Evolutionary conservation across 2,888 invertebrate species (phyloP).

Genomic region (Drosophila macrospina): DNA sequence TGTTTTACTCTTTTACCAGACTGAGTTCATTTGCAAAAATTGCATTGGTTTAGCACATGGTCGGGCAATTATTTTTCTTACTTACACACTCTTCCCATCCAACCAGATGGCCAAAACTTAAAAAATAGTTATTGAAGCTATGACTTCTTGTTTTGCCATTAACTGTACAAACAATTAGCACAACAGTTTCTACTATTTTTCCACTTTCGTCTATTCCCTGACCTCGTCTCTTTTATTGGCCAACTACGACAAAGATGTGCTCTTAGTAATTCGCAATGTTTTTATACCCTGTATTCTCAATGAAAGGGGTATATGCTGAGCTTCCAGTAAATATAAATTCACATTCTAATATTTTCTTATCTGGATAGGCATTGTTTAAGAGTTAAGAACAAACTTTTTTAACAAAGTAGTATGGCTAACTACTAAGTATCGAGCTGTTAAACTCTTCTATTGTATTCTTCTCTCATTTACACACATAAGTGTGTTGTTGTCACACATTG

Average conservation of each 20-base stretch:
- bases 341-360: too few relatives aligned
- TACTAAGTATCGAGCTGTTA: too few relatives aligned
- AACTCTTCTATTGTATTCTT: too few relatives aligned
- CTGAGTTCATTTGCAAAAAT: conserved; percentile 45
- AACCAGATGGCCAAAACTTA: neutral
- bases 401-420: too few relatives aligned
- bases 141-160: conserved; percentile 1
- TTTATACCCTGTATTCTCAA: conserved; percentile 5
- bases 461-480: neutral
- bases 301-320: neutral
- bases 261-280: conserved; percentile 26
- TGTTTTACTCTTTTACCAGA: neutral
- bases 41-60: conserved; percentile 39
- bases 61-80: conserved; percentile 49
- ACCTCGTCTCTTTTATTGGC: conserved; percentile 1
- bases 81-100: neutral
- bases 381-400: neutral
- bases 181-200: neutral
- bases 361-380: neutral
- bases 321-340: neutral
- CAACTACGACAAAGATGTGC: conserved; percentile 9
- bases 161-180: neutral
- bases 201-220: neutral
- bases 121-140: conserved; percentile 10
- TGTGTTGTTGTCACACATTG: conserved; percentile 13